Evolutionary conservation across 2,888 invertebrate species (phyloP), one percentile per base, ranked within the genome.

Genomic region (Colletes collaris): DNA sequence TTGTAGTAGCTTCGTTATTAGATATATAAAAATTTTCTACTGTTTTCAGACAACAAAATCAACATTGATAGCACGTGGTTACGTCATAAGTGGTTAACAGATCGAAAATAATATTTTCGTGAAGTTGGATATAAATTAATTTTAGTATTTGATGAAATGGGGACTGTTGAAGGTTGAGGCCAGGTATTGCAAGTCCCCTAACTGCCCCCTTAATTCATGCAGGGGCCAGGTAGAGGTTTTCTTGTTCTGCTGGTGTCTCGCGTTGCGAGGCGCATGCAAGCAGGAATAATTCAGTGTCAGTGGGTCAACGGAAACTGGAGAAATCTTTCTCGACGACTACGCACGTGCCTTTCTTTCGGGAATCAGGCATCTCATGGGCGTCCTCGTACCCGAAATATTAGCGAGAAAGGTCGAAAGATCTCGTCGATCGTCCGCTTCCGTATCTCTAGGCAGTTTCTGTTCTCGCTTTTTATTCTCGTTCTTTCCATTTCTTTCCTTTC

Each of bases 281-380:
- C 69, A 62, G 52, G 46, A 58, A 86, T 88, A 88, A 92, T 92
- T 92, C 92, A 92, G 91, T 92, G 92, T 92, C 91, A 92, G 92
- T 92, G 88, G 92, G 92, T 92, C 92, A 92, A 85, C 88, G 87
- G 87, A 87, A 88, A 89, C 86, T 81, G 86, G 84, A 88, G 91
- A 92, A 86, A 86, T 86, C 86, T 86, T 81, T 86, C 82, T 77
- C 73, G 59, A 44, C 59, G 76, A 63, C 58, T 68, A 78, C 71
- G 74, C 76, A 68, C 83, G 79, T 76, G 81, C 59, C 79, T 83
- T 65, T 81, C 68, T 64, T 68, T 62, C 53, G 46, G 50, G 69
- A 53, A 84, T 76, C 71, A 76, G 64, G 56, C 52, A 74, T 65
- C 59, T 67, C 46, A 46, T 35, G 63, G 59, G 27, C 11, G 40